Evolutionary conservation across 2,113 vertebrate genomes (phyloP), one percentile per base, ranked within the genome.

Genomic region (Hypanus sabinus): DNA sequence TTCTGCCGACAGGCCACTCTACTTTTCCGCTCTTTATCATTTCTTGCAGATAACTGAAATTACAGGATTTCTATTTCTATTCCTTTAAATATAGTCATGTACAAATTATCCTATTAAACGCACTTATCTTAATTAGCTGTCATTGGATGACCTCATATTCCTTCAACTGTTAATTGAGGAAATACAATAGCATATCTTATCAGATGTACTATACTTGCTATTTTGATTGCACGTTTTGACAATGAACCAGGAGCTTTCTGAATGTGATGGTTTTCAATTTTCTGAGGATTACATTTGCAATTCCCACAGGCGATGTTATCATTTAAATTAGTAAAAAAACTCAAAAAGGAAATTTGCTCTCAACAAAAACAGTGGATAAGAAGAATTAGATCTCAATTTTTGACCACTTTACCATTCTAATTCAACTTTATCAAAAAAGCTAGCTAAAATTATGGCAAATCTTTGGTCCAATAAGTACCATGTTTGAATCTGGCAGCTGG

Each of bases 251-350:
- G 12, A 62, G 83, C 12, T 62, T 88, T 30, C 27, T 16, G 30
- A 88, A 88, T 60, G 83, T 88, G 57, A n/a, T 14, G 57, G 27
- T n/a, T 88, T 88, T 88, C 83, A 88, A 88, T 88, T 88, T 88
- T 88, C 57, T 62, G 11, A 22, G 24, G 68, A 92, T 92, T 71
- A 38, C 18, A 92, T 30, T 46, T 93, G 33, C 36, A 73, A 73
- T 36, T 75, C 38, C 70, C 46, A 55, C 36, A 46, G 91, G 27
- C 24, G 0, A 14, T n/a, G 20, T 9, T 12, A 30, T 55, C 16
- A 91, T 91, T 68, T 70, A 73, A 93, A 93, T 93, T 71, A 93
- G 68, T 55, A 33, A 55, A 70, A 65, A 46, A 70, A 92, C 38
- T 38, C 30, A 24, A 73, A 68, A 90, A 93, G 36, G 36, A 73